Evolutionary conservation across 2,797 vertebrate genomes (phyloP), one percentile per base, ranked within the genome.

Genomic region (Eutrigla gurnardus): DNA sequence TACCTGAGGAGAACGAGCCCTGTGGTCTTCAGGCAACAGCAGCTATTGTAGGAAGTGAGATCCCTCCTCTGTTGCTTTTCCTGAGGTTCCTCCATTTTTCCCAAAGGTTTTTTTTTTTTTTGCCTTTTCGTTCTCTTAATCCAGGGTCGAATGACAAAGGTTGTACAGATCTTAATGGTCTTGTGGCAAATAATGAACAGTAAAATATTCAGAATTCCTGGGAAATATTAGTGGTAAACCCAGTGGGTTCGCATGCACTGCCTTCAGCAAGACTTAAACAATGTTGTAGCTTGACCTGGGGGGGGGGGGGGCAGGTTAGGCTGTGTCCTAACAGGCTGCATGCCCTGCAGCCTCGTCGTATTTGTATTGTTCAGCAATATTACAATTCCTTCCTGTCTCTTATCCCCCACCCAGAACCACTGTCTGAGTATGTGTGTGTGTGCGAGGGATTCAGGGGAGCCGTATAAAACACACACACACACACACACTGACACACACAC

Each of bases 261-360:
- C 47, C 70, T 25, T 8, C 5, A 35, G 72, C 36, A 42, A 74
- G 42, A 76, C 33, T 80, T 55, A 42, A 82, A 70, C 42, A 65
- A 57, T 57, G 50, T 14, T 55, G 37, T 17, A 43, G 69, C 45
- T 70, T 77, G 40, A 57, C 62, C 49, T 62, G 33, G 47, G 58
- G 45, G 33, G 13, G 63, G 59, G 67, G 50, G 65, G 77, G 80
- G 83, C 76, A 83, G 75, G 75, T 73, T 50, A 80, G 68, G 66
- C 57, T 75, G 45, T 79, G 90, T 86, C 77, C 50, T 46, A 91
- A 91, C 88, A 83, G 65, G 81, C 71, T 14, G 7, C 45, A 25
- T 80, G 70, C 70, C 88, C 83, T 63, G 45, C 65, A 82, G 91
- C 80, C 42, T 50, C 1, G 18, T 53, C 64, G 64, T 65, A 73